Conservation (phyloP, 2,888 invertebrate genomes). For the Rotaria macrura region DNA sequence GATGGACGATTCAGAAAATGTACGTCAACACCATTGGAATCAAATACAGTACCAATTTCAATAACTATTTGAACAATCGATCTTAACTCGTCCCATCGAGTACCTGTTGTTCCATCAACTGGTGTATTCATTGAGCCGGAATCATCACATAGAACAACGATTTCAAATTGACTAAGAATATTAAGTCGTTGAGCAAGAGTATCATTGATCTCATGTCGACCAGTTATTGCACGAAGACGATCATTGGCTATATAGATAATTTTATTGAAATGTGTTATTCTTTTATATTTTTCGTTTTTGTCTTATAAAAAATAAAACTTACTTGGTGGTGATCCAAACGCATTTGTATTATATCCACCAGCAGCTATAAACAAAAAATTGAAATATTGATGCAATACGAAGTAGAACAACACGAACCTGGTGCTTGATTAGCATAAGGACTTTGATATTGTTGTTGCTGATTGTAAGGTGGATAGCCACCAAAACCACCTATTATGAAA, state of each 20-base stretch:
- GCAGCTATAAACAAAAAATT: background rate
- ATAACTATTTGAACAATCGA: constrained; percentile 25
- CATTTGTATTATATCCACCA: background rate
- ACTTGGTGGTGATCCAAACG: background rate
- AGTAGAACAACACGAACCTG: background rate
- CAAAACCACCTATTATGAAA: background rate
- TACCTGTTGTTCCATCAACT: background rate
- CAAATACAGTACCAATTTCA: constrained; percentile 29
- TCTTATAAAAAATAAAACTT: background rate
- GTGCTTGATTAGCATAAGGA: background rate
- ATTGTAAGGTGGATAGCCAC: background rate
- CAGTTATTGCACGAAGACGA: background rate
- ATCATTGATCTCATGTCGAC: background rate
- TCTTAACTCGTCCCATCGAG: constrained; percentile 31
- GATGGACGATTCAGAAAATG: constrained; percentile 30
- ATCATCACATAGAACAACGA: constrained; percentile 30
- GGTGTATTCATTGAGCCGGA: constrained; percentile 32
- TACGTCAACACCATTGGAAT: constrained; percentile 26
- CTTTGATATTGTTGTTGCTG: background rate
- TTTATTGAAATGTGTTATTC: background rate
- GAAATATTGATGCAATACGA: background rate
- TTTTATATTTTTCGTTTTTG: no score
- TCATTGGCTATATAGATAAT: background rate
- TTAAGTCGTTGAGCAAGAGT: background rate
- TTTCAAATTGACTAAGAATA: background rate